phyloP scores from a whole-genome alignment of 2,888 invertebrate species.

The Allacma fusca region DNA sequence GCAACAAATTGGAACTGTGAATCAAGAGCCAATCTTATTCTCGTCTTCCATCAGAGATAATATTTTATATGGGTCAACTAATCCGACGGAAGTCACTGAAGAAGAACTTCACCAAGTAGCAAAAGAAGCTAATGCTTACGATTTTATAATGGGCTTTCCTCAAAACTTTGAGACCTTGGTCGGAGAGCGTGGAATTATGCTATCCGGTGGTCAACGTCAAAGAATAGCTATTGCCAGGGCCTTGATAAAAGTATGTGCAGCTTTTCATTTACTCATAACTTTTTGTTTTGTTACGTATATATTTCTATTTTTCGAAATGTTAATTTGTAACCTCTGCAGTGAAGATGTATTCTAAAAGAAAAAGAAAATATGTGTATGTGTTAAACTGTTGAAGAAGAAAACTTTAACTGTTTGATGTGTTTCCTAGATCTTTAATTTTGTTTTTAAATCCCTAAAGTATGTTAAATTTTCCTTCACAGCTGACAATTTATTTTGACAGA shows the following conservation, averaged over 20 bases:
- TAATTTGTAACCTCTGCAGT: too few species aligned
- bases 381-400: too few species aligned
- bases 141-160: constrained; percentile 75
- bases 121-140: constrained; percentile 83
- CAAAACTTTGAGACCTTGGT: constrained; percentile 83
- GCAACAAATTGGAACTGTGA: constrained; percentile 85
- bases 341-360: too few species aligned
- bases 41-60: constrained; percentile 89
- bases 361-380: too few species aligned
- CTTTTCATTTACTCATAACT: background rate
- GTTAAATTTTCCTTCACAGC: too few species aligned
- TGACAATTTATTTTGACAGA: too few species aligned
- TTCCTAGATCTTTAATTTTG: too few species aligned
- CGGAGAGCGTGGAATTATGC: constrained; percentile 86
- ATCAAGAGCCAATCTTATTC: constrained; percentile 93
- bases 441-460: too few species aligned
- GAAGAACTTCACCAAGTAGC: constrained; percentile 73
- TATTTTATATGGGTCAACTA: constrained; percentile 82
- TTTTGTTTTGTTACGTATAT: background rate
- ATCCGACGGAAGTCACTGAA: constrained; percentile 65
- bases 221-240: constrained; percentile 90
- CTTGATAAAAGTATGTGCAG: constrained; percentile 77
- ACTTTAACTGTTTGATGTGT: too few species aligned
- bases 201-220: constrained; percentile 94
- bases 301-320: constrained; percentile 46